Conservation (phyloP, 2,113 vertebrate species). For the Leucoraja erinaceus region DNA sequence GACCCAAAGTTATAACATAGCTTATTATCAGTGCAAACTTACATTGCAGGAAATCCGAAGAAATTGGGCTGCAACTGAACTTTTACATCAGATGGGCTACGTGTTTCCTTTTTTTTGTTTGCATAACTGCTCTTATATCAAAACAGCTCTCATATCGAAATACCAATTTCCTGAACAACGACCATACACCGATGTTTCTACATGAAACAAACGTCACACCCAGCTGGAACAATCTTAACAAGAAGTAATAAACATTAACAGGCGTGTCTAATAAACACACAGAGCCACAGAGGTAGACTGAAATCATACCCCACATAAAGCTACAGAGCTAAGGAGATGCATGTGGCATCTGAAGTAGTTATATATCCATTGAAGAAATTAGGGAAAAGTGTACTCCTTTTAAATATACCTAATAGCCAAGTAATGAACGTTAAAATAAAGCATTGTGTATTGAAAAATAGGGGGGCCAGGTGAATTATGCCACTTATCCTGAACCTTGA, state of each 20-base stretch:
- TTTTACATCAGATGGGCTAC: neutral
- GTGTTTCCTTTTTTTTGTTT: neutral
- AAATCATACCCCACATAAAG: too few species aligned
- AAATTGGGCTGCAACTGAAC: neutral
- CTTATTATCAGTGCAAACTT: neutral
- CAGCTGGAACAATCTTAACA: neutral
- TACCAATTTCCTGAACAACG: neutral
- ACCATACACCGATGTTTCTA: neutral
- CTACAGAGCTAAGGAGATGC: neutral
- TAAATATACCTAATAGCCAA: neutral
- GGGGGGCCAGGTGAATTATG: neutral
- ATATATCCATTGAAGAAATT: neutral
- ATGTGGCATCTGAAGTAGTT: neutral
- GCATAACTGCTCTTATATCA: neutral
- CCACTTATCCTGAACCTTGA: neutral
- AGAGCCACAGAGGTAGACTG: neutral
- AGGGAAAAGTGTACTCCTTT: neutral
- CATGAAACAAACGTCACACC: neutral
- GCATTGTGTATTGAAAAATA: too few species aligned
- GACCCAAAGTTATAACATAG: neutral
- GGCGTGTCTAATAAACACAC: slow-evolving; percentile 3
- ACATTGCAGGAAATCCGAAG: neutral
- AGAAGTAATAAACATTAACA: neutral
- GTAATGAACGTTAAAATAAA: neutral
- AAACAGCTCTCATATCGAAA: neutral